phyloP scores from a whole-genome alignment of 2,888 invertebrate species.

The Amiota communis region DNA sequence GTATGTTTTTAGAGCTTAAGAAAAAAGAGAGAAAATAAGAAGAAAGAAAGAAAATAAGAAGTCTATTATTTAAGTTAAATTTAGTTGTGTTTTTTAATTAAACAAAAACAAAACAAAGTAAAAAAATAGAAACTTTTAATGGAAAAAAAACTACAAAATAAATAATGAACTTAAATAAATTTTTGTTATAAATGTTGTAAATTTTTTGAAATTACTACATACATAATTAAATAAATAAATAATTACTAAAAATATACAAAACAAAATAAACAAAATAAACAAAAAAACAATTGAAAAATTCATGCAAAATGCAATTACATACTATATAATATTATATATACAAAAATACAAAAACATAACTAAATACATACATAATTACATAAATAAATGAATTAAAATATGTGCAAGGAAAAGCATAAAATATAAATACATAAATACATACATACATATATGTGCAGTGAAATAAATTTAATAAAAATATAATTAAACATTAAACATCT shows the following conservation, averaged over 20 bases:
- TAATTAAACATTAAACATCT: constrained; percentile 1
- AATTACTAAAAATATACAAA: constrained; percentile 32
- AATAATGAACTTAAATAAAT: constrained; percentile 30
- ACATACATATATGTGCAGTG: too few relatives aligned
- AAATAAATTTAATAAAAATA: background rate
- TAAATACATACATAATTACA: constrained; percentile 32
- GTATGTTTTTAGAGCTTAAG: constrained; percentile 21
- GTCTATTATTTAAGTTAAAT: constrained; percentile 24
- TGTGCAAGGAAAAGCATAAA: too few relatives aligned
- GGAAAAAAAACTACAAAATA: constrained; percentile 31
- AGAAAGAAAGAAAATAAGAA: background rate
- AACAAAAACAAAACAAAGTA: constrained; percentile 2
- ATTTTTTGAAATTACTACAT: constrained; percentile 60
- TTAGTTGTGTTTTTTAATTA: constrained; percentile 19
- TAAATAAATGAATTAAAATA: constrained; percentile 21
- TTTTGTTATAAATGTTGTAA: constrained; percentile 68
- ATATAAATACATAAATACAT: too few relatives aligned
- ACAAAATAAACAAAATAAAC: constrained; percentile 29
- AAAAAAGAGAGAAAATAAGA: too few relatives aligned
- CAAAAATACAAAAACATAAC: constrained; percentile 25
- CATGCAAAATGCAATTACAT: background rate
- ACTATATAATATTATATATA: too few relatives aligned
- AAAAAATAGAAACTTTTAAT: constrained; percentile 31
- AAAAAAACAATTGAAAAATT: constrained; percentile 17
- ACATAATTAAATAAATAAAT: constrained; percentile 18